phyloP scores from a whole-genome alignment of 2,888 invertebrate species.

The Thera britannica region DNA sequence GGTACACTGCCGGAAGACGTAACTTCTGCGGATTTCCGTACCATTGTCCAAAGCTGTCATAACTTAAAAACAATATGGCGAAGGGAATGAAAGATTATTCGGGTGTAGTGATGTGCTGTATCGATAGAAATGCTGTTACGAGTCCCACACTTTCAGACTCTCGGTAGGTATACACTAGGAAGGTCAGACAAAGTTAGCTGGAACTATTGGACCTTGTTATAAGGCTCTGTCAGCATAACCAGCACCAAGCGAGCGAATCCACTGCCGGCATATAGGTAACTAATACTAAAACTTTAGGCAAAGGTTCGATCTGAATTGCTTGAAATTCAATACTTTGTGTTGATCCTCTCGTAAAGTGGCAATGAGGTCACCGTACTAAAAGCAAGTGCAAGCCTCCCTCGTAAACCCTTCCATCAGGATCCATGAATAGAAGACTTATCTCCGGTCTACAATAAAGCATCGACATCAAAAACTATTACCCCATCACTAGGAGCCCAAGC shows the following conservation, averaged over 20 bases:
- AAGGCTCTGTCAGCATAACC: too few relatives aligned
- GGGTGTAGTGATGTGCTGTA: constrained; percentile 36
- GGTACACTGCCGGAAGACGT: constrained; percentile 30
- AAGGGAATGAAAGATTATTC: constrained; percentile 52
- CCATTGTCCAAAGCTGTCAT: constrained; percentile 73
- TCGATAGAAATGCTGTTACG: background rate
- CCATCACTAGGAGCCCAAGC: constrained; percentile 19
- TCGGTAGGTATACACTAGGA: too few relatives aligned
- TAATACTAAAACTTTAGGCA: background rate
- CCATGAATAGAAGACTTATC: constrained; percentile 14
- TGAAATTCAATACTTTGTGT: constrained; percentile 1
- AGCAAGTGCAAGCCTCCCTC: constrained; percentile 1
- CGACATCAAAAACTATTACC: constrained; percentile 19
- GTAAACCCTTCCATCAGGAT: constrained; percentile 11
- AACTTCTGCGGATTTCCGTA: constrained; percentile 59
- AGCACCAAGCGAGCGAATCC: too few relatives aligned
- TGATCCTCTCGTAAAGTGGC: background rate
- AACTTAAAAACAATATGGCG: constrained; percentile 77
- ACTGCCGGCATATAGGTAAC: too few relatives aligned
- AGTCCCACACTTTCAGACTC: too few relatives aligned
- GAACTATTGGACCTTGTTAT: too few relatives aligned
- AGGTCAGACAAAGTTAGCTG: too few relatives aligned
- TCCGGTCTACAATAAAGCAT: constrained; percentile 6
- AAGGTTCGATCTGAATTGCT: background rate
- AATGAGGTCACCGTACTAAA: constrained; percentile 6